These are phyloP conservation scores for Megaceryle torquata DNA, from an alignment of 2,113 vertebrate genomes.

Conservation along the genomic window DNA sequence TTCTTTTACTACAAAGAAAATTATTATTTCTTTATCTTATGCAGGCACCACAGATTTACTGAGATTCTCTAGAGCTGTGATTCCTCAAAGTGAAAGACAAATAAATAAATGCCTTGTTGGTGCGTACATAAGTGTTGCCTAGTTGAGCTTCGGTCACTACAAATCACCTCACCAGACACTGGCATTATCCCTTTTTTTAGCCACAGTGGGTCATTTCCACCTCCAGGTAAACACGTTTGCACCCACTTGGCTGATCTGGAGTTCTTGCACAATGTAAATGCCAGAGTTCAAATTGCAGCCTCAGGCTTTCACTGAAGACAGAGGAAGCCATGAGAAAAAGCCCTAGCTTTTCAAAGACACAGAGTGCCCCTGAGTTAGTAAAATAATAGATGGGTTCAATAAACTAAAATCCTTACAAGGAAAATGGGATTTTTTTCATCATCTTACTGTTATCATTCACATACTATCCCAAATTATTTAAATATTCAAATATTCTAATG, in stretches of 20 bases:
- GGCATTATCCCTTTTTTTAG: background rate
- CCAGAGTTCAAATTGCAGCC: background rate
- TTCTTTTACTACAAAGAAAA: background rate
- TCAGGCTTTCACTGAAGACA: background rate
- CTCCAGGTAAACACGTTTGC: background rate
- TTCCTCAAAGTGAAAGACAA: conserved; percentile 7
- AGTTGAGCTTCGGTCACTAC: background rate
- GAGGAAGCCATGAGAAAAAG: background rate
- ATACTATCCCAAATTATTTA: background rate
- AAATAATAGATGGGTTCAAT: background rate
- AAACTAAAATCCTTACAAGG: background rate
- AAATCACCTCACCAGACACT: background rate
- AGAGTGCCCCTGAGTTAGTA: no score
- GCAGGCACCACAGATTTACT: background rate
- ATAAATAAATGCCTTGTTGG: background rate
- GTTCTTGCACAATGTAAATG: background rate
- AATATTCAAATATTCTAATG: background rate
- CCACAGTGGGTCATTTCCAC: background rate
- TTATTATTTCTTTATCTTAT: background rate
- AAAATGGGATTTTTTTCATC: background rate
- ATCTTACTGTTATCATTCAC: background rate
- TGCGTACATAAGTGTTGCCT: background rate
- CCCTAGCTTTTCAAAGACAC: background rate
- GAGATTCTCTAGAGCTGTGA: background rate
- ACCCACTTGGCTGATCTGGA: background rate